Evolutionary conservation across 2,113 vertebrate genomes (phyloP).

Genomic region (Telmatochromis bifrenatus): DNA sequence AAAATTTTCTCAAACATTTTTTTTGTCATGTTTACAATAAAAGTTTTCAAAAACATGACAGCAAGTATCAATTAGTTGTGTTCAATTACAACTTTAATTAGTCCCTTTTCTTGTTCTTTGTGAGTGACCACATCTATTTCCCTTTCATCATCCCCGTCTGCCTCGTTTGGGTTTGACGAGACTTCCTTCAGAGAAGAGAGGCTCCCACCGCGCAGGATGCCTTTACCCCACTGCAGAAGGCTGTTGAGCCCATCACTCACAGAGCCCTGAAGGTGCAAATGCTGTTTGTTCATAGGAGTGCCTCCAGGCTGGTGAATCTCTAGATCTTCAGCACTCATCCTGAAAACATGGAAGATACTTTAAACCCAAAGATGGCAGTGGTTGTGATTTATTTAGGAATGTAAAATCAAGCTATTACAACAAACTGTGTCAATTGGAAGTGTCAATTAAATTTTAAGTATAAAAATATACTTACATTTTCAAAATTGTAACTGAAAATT

Average conservation of each 20-base stretch:
- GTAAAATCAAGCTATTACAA: background rate
- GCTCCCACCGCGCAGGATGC: conserved; percentile 13
- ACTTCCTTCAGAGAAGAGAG: conserved; percentile 26
- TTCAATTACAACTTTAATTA: background rate
- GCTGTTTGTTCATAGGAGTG: background rate
- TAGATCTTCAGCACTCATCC: conserved; percentile 58
- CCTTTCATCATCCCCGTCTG: background rate
- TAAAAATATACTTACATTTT: background rate
- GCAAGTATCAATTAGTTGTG: background rate
- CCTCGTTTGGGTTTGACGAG: background rate
- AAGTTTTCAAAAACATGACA: fast-evolving
- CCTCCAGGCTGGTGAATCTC: conserved; percentile 32
- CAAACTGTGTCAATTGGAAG: background rate
- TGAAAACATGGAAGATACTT: background rate
- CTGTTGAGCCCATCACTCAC: background rate
- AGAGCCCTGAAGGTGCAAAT: background rate
- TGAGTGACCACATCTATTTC: background rate
- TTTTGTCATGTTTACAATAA: background rate
- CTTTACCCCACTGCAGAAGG: conserved; percentile 6
- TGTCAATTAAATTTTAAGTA: background rate
- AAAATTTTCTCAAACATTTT: fast-evolving
- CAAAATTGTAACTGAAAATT: background rate
- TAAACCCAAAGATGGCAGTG: background rate
- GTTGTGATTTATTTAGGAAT: background rate
- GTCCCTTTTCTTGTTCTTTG: background rate